A percentile compares a stretch with the other conserved stretches of the same genome.
These are phyloP conservation scores for Cottoperca gobio DNA, from an alignment of 2,797 vertebrate genomes.

Conservation along the genomic window DNA sequence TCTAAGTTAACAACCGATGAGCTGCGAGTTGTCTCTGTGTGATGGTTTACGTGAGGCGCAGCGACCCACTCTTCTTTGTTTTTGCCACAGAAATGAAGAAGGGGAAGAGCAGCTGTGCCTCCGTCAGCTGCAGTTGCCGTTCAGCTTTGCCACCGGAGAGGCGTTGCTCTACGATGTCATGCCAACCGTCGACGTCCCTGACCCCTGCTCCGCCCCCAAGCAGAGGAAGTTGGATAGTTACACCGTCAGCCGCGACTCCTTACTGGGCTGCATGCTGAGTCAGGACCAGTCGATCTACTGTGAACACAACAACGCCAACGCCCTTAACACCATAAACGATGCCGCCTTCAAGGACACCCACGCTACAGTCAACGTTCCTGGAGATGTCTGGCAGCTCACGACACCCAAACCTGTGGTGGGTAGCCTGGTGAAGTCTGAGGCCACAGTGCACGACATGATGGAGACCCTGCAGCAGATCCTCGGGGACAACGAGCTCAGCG, in stretches of 20 bases:
- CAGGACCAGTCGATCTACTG: constrained; percentile 80
- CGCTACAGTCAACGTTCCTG: constrained; percentile 76
- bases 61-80: not conserved
- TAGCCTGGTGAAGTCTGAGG: constrained; percentile 64
- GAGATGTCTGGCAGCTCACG: constrained; percentile 61
- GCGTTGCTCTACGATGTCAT: constrained; percentile 79
- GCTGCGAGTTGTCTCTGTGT: too few relatives aligned
- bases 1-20: not conserved
- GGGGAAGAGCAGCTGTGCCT: constrained; percentile 84
- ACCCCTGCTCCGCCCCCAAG: constrained; percentile 58
- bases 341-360: constrained; percentile 78
- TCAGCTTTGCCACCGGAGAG: constrained; percentile 82
- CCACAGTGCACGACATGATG: constrained; percentile 74
- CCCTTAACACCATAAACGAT: constrained; percentile 67
- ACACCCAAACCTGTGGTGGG: not conserved
- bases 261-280: constrained; percentile 80
- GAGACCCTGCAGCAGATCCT: constrained; percentile 83
- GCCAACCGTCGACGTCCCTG: constrained; percentile 49
- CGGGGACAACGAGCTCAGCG: constrained; percentile 44
- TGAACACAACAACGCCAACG: constrained; percentile 46
- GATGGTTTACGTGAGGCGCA: not conserved
- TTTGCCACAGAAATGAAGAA: constrained; percentile 81
- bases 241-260: constrained; percentile 56
- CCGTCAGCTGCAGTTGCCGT: constrained; percentile 81
- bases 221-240: constrained; percentile 58